A percentile compares a stretch with the other conserved stretches of the same genome.
Evolutionary conservation across 2,797 vertebrate species (phyloP).

Genomic region (Microctenopoma lineatum): DNA sequence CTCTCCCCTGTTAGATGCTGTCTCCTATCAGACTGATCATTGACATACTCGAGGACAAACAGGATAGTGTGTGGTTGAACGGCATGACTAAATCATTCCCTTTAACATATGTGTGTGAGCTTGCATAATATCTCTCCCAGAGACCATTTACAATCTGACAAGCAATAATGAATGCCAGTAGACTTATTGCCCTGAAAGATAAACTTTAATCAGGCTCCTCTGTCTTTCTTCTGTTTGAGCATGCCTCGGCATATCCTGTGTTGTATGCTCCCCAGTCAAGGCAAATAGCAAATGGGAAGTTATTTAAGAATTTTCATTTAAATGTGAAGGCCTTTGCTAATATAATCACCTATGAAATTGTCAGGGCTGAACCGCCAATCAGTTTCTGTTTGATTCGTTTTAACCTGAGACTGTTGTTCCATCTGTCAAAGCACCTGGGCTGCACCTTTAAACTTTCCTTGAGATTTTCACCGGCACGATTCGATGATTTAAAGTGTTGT

Average conservation of each 20-base stretch:
- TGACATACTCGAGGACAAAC: conserved; percentile 69
- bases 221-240: conserved; percentile 81
- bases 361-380: conserved; percentile 75
- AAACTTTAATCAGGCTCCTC: conserved; percentile 88
- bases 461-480: conserved; percentile 46
- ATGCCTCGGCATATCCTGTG: conserved; percentile 81
- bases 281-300: conserved; percentile 85
- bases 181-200: conserved; percentile 87
- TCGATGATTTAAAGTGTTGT: conserved; percentile 25
- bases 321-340: conserved; percentile 81
- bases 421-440: conserved; percentile 67
- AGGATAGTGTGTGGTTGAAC: conserved; percentile 69
- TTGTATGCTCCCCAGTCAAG: conserved; percentile 72
- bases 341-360: conserved; percentile 78
- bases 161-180: conserved; percentile 86
- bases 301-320: conserved; percentile 83
- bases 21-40: conserved; percentile 61
- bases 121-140: conserved; percentile 79
- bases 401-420: conserved; percentile 68
- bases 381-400: conserved; percentile 76
- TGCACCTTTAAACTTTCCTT: conserved; percentile 51
- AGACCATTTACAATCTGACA: conserved; percentile 88
- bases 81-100: conserved; percentile 74
- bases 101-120: conserved; percentile 82
- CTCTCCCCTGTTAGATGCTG: conserved; percentile 35